Conservation (phyloP, 1,140 invertebrate genomes). For the Cataglyphis hispanica region DNA sequence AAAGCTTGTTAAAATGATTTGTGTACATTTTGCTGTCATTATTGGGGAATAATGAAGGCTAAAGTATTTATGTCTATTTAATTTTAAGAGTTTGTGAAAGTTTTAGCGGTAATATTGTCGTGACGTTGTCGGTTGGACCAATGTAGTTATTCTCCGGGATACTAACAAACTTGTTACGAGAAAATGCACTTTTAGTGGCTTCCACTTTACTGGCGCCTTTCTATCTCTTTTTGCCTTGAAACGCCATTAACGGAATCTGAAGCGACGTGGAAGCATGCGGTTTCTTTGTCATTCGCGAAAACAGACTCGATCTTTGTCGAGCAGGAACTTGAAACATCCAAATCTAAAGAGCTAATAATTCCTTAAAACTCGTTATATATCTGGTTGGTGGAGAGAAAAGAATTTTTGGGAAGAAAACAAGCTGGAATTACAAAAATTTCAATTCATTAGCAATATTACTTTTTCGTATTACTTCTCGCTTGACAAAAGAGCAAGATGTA, state of each 20-base stretch:
- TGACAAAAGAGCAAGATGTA: constrained; percentile 17
- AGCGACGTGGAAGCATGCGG: constrained; percentile 20
- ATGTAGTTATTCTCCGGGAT: constrained; percentile 7
- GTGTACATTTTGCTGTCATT: background rate
- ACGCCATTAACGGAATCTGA: constrained; percentile 43
- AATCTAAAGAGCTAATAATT: constrained; percentile 30
- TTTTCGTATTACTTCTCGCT: background rate
- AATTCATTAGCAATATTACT: constrained; percentile 1
- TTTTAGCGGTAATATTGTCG: constrained; percentile 23
- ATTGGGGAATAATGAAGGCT: background rate
- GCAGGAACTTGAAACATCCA: background rate
- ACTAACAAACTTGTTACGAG: constrained; percentile 50
- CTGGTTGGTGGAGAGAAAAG: background rate
- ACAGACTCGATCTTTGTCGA: constrained; percentile 36
- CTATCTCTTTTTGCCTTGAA: constrained; percentile 4
- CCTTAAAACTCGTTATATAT: constrained; percentile 17
- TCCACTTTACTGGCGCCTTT: constrained; percentile 16
- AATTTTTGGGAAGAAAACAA: too few species aligned
- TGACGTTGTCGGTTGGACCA: background rate
- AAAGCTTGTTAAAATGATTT: background rate
- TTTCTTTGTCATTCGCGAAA: constrained; percentile 31
- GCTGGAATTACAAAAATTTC: background rate
- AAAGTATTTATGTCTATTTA: background rate
- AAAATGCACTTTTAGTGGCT: constrained; percentile 56
- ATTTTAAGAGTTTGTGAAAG: constrained; percentile 5